phyloP scores from a whole-genome alignment of 1,140 invertebrate genomes.

The Coenobita brevimanus region DNA sequence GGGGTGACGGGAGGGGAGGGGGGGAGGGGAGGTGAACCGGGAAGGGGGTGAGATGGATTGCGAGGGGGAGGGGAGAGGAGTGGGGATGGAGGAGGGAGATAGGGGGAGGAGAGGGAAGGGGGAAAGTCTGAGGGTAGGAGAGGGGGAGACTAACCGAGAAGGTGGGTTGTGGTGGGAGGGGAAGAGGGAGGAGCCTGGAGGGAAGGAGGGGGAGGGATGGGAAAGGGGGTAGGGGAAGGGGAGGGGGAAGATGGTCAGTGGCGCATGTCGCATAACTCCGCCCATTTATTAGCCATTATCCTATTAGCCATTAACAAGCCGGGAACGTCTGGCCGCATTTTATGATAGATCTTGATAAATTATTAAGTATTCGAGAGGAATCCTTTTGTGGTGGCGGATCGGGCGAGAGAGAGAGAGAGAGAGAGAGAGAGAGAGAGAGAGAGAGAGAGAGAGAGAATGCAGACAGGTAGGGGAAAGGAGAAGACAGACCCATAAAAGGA shows the following conservation, averaged over 20 bases:
- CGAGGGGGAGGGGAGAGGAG: no score
- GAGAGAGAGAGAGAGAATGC: background rate
- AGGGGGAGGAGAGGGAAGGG: no score
- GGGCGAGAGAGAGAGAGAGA: background rate
- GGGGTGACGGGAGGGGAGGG: no score
- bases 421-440: background rate
- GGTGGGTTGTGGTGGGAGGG: no score
- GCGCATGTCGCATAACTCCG: slow-evolving; percentile 56
- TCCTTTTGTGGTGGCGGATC: slow-evolving; percentile 41
- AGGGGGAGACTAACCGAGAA: no score
- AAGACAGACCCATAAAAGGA: background rate
- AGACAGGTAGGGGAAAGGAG: background rate
- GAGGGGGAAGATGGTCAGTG: slow-evolving; percentile 3
- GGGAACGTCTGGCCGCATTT: slow-evolving; percentile 42
- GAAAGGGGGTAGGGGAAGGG: no score
- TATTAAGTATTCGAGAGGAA: slow-evolving; percentile 50
- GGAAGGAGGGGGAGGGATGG: no score
- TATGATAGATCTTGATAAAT: slow-evolving; percentile 57
- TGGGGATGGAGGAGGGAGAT: no score
- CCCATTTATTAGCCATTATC: slow-evolving; percentile 59
- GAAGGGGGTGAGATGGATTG: no score
- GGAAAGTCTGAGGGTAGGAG: no score
- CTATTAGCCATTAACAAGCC: slow-evolving; percentile 59
- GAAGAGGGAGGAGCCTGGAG: no score
- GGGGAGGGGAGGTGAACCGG: no score